Percentiles rank a stretch among this genome's conserved stretches.
Conservation (phyloP, 1,140 invertebrate species). For the Brachionus koreanus region DNA sequence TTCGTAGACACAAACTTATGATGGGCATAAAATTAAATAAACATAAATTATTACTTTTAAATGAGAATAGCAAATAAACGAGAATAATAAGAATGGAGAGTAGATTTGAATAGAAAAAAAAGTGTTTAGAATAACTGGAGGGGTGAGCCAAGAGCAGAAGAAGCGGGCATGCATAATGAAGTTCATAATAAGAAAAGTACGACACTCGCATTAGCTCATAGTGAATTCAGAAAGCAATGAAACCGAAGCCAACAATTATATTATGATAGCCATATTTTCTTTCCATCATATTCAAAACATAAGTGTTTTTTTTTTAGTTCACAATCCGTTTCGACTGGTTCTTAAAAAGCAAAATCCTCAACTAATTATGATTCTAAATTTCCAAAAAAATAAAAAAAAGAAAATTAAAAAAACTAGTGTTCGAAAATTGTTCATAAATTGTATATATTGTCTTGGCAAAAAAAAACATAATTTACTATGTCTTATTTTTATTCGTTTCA, state of each 20-base stretch:
- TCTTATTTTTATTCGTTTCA: not conserved
- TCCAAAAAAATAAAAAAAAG: not conserved
- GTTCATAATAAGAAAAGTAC: not conserved
- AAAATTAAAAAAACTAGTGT: not conserved
- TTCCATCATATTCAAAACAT: not conserved
- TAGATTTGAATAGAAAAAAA: not conserved
- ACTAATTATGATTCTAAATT: not conserved
- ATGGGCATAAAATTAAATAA: not conserved
- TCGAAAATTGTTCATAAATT: not conserved
- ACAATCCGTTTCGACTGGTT: not conserved
- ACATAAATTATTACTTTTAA: not conserved
- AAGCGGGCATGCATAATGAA: not conserved
- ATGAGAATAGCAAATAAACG: not conserved
- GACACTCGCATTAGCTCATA: not conserved
- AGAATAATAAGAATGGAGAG: not conserved
- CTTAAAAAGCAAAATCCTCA: not conserved
- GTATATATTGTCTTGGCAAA: not conserved
- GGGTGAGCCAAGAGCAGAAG: not conserved
- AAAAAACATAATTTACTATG: not conserved
- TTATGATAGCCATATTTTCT: slow-evolving; percentile 1
- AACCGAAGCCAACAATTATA: not conserved
- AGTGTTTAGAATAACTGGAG: not conserved
- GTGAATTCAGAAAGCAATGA: not conserved
- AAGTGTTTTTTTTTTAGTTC: not conserved
- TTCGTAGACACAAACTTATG: not conserved